phyloP scores from a whole-genome alignment of 1,140 invertebrate species.

The Homalodisca vitripennis region DNA sequence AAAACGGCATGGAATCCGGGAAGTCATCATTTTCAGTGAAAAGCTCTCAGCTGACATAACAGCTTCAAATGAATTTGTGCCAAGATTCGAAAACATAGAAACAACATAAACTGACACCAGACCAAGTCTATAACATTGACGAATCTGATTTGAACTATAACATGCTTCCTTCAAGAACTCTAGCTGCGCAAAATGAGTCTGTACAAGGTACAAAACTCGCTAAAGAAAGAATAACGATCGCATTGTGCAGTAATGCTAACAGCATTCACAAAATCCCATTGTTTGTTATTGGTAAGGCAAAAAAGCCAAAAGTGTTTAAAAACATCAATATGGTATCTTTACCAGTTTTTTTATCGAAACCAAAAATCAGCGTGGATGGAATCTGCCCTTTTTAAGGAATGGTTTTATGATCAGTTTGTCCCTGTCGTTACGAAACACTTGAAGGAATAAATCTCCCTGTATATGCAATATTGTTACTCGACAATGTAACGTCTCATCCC shows the following conservation, averaged over 20 bases:
- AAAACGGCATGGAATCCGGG: neutral
- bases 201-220: neutral
- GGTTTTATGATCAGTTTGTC: no score
- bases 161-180: neutral
- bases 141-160: no score
- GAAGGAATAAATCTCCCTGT: no score
- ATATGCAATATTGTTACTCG: neutral
- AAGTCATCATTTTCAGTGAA: no score
- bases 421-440: no score
- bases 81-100: neutral
- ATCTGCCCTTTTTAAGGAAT: neutral
- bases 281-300: constrained; percentile 21
- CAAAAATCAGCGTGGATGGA: constrained; percentile 6
- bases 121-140: neutral
- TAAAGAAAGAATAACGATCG: constrained; percentile 10
- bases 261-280: constrained; percentile 14
- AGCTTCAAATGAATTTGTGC: neutral
- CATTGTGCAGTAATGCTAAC: constrained; percentile 21
- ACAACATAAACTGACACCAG: constrained; percentile 5
- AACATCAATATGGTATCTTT: constrained; percentile 1
- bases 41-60: neutral
- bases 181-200: neutral
- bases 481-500: neutral
- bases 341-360: constrained; percentile 8
- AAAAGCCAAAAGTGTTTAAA: constrained; percentile 19